Base-by-base conservation (phyloP, 1,140 invertebrate genomes). In the Drosophila ercepeae region DNA sequence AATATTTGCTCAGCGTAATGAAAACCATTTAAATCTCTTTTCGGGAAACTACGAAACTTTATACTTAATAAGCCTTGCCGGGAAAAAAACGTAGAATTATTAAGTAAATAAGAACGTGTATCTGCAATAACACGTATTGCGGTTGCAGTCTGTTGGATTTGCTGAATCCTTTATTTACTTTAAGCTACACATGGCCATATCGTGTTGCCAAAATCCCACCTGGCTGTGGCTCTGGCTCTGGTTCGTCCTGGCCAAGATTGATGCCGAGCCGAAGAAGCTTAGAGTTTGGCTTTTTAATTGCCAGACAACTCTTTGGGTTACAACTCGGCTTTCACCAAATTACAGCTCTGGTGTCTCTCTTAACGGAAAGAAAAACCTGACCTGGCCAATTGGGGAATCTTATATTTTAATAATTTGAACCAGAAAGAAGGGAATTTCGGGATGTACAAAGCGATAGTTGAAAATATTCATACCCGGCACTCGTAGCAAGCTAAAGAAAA, bases 1-100 rank as follows among this genome's bases (percentile, higher is more conserved):
- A 69, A 69, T 69, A 69, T 69, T 69, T 68, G 13, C 44, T 19
- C 29, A 4, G 41, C 14, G 39, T 46, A 60, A 60, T 63, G 27
- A 48, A 61, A 64, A 27, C 4, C 29, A 36, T 63, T 63, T 36
- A 60, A 63, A 34, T 25, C 14, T 14, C 36, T 1, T 16, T 13
- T 39, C 36, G 13, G 13, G 5, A 39, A 39, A 39, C 36, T 39
- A 16, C 36, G 13, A n/a, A 32, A 32, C 29, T 32, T 32, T 32
- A 11, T n/a, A 2, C 11, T 32, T 32, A 32, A 32, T 32, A 32
- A 32, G 29, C 29, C 29, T 32, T 39, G 1, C 34, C 34, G n/a
- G n/a, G n/a, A 21, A 21, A 13, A 14, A 39, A 39, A 39, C 14
- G 16, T 13, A 7, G 13, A 16, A 39, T 39, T 16, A 4, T 7